Conservation (phyloP, 2,888 invertebrate genomes). For the Dione juno region DNA sequence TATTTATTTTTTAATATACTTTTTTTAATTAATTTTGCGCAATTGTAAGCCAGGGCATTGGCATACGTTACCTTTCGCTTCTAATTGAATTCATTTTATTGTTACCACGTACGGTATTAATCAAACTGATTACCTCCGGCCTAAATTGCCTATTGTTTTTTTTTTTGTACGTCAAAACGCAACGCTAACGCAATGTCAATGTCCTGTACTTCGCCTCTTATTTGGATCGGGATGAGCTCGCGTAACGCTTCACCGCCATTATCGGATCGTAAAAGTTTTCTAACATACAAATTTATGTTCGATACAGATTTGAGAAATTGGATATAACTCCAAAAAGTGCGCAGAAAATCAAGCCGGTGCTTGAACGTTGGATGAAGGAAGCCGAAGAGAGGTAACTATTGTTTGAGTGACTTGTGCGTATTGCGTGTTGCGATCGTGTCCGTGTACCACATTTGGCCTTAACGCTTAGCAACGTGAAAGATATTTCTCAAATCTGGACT, state of each 20-base stretch:
- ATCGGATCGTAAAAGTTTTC: constrained; percentile 70
- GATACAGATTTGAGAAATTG: constrained; percentile 97
- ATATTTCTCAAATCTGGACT: constrained; percentile 84
- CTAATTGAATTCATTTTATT: constrained; percentile 82
- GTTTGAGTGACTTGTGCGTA: constrained; percentile 79
- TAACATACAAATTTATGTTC: constrained; percentile 82
- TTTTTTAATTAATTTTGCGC: constrained; percentile 80
- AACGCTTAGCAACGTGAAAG: constrained; percentile 77
- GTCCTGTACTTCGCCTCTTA: constrained; percentile 85
- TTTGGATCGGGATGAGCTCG: constrained; percentile 63
- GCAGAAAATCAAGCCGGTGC: constrained; percentile 99
- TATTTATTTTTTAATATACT: constrained; percentile 47
- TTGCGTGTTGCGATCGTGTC: constrained; percentile 68
- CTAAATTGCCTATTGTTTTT: constrained; percentile 82
- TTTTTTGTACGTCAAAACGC: constrained; percentile 70
- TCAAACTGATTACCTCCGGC: constrained; percentile 81
- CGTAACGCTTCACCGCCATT: constrained; percentile 52
- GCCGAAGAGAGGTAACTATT: constrained; percentile 96
- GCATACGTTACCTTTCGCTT: constrained; percentile 86
- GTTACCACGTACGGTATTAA: constrained; percentile 80
- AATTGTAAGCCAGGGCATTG: constrained; percentile 95
- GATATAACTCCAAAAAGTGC: constrained; percentile 99
- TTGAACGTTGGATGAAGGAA: constrained; percentile 99
- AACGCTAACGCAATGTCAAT: constrained; percentile 85
- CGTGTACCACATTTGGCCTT: constrained; percentile 80